Base-by-base conservation (phyloP, 1,140 invertebrate genomes). In the Drosophila sturtevanti region DNA sequence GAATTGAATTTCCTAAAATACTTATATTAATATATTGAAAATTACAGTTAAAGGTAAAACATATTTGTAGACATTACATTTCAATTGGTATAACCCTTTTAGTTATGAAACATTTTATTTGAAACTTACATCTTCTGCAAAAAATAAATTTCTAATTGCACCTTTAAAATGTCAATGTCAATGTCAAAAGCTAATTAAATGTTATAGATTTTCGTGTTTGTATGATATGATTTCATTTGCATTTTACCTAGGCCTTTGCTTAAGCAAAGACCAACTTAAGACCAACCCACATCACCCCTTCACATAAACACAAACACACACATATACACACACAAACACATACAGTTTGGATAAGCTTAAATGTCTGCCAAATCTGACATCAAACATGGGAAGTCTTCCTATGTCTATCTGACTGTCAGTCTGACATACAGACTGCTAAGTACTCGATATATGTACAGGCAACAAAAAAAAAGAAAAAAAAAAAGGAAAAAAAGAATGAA, bases 321-420 rank as follows among this genome's bases (percentile, higher is more conserved):
- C 52, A 21, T 21, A 22, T 14, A 9, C 16, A 7, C 4, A 14
- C 37, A 18, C n/a, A 11, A 4, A 24, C 37, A 34, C 4, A 5
- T n/a, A 18, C 22, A 58, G 10, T 21, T 44, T 16, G 54, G 65
- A 38, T 68, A 51, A 60, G 64, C 68, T 60, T 48, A 54, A 59
- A 59, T 69, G 66, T 71, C 48, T 69, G 59, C 56, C 63, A 75
- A 75, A 74, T 74, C 71, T 68, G 70, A 74, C 70, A 74, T 22
- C 66, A 48, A 72, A 69, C 69, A 72, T 62, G 34, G 35, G 41
- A 35, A 27, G 58, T 58, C 37, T 35, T 51, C 68, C 58, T 59
- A 22, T 22, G 52, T 55, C 38, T 31, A 44, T 61, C 63, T 21
- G 54, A 18, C 54, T 34, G n/a, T 31, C 54, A 34, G 27, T 35